Evolutionary conservation across 2,113 vertebrate genomes (phyloP).

Genomic region (Turdus rufiventris): DNA sequence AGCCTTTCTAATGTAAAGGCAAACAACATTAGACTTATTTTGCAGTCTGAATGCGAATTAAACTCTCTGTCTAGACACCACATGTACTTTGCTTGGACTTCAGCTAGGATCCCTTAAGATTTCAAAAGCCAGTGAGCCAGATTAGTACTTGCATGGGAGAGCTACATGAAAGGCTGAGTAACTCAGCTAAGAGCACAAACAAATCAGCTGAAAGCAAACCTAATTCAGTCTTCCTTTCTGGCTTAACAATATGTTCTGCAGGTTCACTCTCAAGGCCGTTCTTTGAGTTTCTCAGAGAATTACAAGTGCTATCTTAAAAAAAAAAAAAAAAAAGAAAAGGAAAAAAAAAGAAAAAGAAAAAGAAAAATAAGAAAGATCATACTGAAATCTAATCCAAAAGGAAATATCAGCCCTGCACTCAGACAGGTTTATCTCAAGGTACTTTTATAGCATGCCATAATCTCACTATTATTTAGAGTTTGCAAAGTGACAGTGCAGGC

Average conservation of each 20-base stretch:
- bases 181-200: background rate
- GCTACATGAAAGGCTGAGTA: background rate
- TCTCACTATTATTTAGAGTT: conserved; percentile 48
- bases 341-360: background rate
- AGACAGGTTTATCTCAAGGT: conserved; percentile 20
- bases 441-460: background rate
- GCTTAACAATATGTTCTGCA: background rate
- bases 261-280: background rate
- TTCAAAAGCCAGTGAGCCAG: background rate
- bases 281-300: background rate
- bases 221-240: background rate
- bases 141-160: conserved; percentile 21
- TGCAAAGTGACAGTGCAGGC: background rate
- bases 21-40: background rate
- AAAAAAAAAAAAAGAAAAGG: background rate
- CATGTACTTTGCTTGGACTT: background rate
- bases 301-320: background rate
- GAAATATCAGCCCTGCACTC: background rate
- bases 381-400: conserved; percentile 9
- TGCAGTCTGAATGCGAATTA: background rate
- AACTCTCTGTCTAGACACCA: background rate
- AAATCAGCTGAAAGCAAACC: conserved; percentile 39
- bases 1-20: background rate
- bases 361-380: background rate
- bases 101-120: conserved; percentile 10